Evolutionary conservation across 2,797 vertebrate genomes (phyloP).

Genomic region (Mormyrops boulengeri): DNA sequence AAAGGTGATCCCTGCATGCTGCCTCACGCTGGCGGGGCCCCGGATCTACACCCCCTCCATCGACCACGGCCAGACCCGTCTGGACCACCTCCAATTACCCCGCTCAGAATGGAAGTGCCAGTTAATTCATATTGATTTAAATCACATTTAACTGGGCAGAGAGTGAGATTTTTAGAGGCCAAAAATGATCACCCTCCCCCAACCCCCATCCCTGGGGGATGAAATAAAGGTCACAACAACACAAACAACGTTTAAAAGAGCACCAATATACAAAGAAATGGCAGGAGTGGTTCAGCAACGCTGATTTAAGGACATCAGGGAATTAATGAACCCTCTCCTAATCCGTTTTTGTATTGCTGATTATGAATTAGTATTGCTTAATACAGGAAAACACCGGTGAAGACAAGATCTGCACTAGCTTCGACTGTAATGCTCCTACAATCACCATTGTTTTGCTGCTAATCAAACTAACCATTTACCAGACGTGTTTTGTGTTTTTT

Average conservation of each 20-base stretch:
- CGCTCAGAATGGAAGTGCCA: constrained; percentile 33
- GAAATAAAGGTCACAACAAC: constrained; percentile 1
- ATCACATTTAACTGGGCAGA: constrained; percentile 39
- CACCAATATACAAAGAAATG: neutral
- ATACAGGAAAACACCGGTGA: neutral
- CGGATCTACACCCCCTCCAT: neutral
- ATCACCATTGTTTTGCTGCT: neutral
- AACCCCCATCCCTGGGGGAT: neutral
- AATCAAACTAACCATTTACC: neutral
- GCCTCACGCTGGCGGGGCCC: neutral
- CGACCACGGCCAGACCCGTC: constrained; percentile 1
- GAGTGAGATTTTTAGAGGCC: constrained; percentile 24
- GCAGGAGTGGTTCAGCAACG: neutral
- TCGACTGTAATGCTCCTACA: neutral
- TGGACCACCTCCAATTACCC: constrained; percentile 31
- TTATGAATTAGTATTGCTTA: neutral
- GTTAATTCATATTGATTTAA: constrained; percentile 44
- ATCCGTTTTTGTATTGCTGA: neutral
- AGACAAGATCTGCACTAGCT: neutral
- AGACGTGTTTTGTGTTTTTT: neutral
- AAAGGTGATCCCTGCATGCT: neutral
- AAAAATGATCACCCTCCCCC: constrained; percentile 30
- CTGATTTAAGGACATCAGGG: neutral
- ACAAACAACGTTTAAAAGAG: neutral
- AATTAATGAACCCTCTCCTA: neutral